phyloP scores from a whole-genome alignment of 2,888 invertebrate species.

The Hybos culiciformis region DNA sequence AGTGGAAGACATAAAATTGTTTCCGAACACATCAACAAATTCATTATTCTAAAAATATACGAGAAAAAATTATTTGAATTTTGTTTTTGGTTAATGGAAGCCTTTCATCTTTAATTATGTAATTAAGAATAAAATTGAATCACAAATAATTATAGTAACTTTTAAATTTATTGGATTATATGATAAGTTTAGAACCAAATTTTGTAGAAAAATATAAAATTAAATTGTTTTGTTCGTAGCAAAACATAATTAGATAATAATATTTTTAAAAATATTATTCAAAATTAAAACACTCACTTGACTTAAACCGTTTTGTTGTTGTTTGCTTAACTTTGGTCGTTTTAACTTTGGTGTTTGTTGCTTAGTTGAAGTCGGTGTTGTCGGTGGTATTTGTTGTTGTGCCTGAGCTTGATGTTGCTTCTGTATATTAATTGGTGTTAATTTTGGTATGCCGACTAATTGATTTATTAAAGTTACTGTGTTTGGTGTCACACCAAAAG shows the following conservation, averaged over 20 bases:
- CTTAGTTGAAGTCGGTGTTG: slow-evolving; percentile 7
- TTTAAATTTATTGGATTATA: not conserved
- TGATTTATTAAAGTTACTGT: slow-evolving; percentile 26
- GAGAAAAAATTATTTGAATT: too few species aligned
- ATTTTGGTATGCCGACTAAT: slow-evolving; percentile 34
- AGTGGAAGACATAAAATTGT: slow-evolving; percentile 23
- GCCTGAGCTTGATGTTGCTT: not conserved
- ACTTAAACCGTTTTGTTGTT: slow-evolving; percentile 33
- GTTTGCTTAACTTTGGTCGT: slow-evolving; percentile 33
- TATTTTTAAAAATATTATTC: too few species aligned
- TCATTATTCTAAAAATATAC: too few species aligned
- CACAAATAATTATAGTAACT: not conserved
- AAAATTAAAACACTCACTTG: too few species aligned
- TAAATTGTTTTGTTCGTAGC: not conserved
- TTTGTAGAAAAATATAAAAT: not conserved
- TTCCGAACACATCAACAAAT: slow-evolving; percentile 31
- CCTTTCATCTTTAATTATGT: too few species aligned
- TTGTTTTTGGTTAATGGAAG: too few species aligned
- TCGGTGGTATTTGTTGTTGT: slow-evolving; percentile 17
- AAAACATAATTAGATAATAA: too few species aligned
- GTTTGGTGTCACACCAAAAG: slow-evolving; percentile 23
- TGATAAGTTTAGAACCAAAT: not conserved
- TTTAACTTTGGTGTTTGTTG: slow-evolving; percentile 28
- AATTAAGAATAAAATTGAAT: slow-evolving; percentile 21
- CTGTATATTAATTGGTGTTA: slow-evolving; percentile 30